Evolutionary conservation across 2,113 vertebrate species (phyloP).

Genomic region (Indicator indicator): DNA sequence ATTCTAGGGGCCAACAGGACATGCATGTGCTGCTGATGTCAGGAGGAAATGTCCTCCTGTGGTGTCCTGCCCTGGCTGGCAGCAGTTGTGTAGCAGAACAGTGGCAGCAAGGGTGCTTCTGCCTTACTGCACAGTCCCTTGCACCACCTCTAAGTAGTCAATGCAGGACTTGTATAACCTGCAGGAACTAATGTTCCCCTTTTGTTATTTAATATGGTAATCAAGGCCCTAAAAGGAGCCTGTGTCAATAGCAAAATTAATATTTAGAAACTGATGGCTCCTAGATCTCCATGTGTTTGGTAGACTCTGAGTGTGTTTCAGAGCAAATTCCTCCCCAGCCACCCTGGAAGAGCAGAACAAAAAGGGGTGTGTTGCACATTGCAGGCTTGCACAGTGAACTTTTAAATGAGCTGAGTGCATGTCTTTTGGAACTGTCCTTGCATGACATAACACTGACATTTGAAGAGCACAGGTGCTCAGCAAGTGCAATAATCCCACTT

Average conservation of each 20-base stretch:
- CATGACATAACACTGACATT: background rate
- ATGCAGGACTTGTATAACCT: background rate
- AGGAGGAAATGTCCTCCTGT: background rate
- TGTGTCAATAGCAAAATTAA: background rate
- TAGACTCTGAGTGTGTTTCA: background rate
- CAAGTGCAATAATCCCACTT: slow-evolving; percentile 46
- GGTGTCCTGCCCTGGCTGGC: background rate
- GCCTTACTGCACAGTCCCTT: background rate
- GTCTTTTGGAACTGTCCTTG: background rate
- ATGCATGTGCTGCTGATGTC: background rate
- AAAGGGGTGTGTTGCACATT: background rate
- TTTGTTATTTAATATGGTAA: background rate
- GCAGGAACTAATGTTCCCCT: background rate
- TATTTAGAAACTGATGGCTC: background rate
- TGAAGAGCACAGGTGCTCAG: background rate
- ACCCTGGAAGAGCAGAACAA: background rate
- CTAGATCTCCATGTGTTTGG: background rate
- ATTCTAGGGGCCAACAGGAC: background rate
- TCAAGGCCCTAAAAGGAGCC: background rate
- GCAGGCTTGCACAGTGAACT: background rate
- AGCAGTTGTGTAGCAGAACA: background rate
- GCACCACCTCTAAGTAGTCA: background rate
- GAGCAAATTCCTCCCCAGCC: background rate
- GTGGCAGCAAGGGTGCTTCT: background rate
- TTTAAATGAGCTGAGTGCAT: background rate